Conservation (phyloP, 2,797 vertebrate species). For the Echeneis naucrates region DNA sequence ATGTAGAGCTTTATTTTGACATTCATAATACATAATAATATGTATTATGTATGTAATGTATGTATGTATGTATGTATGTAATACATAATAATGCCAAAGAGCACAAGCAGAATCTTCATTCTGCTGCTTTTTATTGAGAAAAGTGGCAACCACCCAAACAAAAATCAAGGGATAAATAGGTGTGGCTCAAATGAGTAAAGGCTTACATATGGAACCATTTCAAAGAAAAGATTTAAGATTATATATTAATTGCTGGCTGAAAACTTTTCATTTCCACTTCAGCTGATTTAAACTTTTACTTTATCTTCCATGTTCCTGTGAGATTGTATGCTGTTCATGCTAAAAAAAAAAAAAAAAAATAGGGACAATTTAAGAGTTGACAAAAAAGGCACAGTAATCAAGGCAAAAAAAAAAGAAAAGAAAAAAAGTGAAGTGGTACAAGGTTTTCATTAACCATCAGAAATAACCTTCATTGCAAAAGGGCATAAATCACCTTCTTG, state of each 20-base stretch:
- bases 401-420: too few species aligned
- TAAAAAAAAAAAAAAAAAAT: too few species aligned
- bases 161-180: conserved; percentile 4
- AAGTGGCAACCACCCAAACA: neutral
- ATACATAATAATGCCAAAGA: too few species aligned
- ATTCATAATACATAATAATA: neutral
- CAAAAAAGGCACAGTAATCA: neutral
- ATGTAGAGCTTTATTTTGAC: conserved; percentile 29
- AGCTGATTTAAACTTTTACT: neutral
- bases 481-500: neutral
- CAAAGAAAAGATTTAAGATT: neutral
- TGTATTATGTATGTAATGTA: too few species aligned
- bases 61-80: too few species aligned
- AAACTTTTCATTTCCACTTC: conserved; percentile 21
- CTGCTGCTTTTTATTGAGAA: neutral
- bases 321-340: neutral
- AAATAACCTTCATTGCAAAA: conserved; percentile 2
- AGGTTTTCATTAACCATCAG: conserved; percentile 23
- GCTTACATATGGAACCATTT: neutral
- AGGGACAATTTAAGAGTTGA: neutral
- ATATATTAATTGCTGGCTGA: conserved; percentile 1
- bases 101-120: conserved; percentile 1
- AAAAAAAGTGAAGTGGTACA: neutral
- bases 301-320: neutral
- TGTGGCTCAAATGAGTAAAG: neutral